Evolutionary conservation across 2,888 invertebrate species (phyloP).

Genomic region (Sepiola atlantica): DNA sequence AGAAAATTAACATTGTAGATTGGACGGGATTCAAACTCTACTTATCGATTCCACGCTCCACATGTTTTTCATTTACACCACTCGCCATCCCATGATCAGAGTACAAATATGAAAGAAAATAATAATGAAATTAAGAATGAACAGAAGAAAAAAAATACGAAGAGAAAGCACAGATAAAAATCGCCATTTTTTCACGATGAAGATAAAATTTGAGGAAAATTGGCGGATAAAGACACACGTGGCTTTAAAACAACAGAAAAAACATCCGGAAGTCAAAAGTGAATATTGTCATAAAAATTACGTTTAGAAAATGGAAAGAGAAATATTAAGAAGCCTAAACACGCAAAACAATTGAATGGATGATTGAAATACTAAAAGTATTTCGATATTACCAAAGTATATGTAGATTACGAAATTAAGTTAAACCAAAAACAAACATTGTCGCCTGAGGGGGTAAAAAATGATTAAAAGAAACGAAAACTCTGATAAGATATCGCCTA

Average conservation of each 20-base stretch:
- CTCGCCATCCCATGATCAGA: not conserved
- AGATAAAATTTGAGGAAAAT: not conserved
- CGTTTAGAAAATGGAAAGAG: too few species aligned
- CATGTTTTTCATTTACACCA: too few species aligned
- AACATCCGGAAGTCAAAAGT: not conserved
- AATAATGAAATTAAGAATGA: too few species aligned
- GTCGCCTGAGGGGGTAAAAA: not conserved
- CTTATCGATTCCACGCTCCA: too few species aligned
- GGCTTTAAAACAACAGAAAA: not conserved
- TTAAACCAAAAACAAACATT: not conserved
- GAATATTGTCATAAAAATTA: too few species aligned
- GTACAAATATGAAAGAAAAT: not conserved
- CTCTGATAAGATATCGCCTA: not conserved
- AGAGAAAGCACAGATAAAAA: too few species aligned
- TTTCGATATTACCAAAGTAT: not conserved
- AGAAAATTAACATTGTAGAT: too few species aligned
- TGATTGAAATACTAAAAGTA: not conserved
- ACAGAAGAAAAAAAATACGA: not conserved
- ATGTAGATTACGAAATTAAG: not conserved
- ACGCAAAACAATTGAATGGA: not conserved
- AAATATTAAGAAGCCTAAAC: too few species aligned
- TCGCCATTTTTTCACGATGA: not conserved
- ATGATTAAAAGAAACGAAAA: not conserved
- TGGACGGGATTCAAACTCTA: too few species aligned
- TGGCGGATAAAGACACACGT: slow-evolving; percentile 12